Base-by-base conservation (phyloP, 2,888 invertebrate species). In the Sinodicranocentrus sp. region DNA sequence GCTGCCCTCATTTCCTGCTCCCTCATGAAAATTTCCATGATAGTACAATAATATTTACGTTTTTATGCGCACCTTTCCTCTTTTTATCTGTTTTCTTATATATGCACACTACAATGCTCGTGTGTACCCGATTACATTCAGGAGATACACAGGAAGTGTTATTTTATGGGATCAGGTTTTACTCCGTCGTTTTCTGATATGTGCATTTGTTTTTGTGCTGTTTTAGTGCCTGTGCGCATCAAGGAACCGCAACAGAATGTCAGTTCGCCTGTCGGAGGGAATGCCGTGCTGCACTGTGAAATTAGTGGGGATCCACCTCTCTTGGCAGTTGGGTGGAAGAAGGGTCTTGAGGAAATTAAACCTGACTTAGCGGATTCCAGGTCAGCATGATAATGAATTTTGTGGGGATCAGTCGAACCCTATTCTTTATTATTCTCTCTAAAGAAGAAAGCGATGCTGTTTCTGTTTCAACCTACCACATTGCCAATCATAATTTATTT, bases 231-330 rank as follows among this genome's bases (percentile, higher is more conserved):
- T n/a, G 85, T 87, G 28, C 85, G 84, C 43, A 84, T 88, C 23
- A 86, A 83, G 72, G 86, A 86, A 43, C 75, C 84, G 23, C 80
- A 75, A 67, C 80, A 84, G 70, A 89, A 89, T 73, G 86, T 87
- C 25, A 88, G 87, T 23, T 77, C 87, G 25, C 85, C 88, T 48
- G 86, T 89, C 19, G 86, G 88, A 21, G 84, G 84, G 15, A 82
- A 83, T 28, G 88, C 88, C 39, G 73, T 85, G 33, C 77, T 89
- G 25, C 83, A 85, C 23, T 89, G 89, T 80, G 87, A 88, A 61
- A 85, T 87, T 28, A 65, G 78, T 39, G 89, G 89, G 10, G 89
- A 89, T 82, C 76, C 77, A 63, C 89, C 89, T 15, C 86, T 89
- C 59, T 44, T 79, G 68, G 87, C 87, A 33, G 79, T 88, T 15